Evolutionary conservation across 2,113 vertebrate genomes (phyloP).

Genomic region (Mesocricetus auratus): DNA sequence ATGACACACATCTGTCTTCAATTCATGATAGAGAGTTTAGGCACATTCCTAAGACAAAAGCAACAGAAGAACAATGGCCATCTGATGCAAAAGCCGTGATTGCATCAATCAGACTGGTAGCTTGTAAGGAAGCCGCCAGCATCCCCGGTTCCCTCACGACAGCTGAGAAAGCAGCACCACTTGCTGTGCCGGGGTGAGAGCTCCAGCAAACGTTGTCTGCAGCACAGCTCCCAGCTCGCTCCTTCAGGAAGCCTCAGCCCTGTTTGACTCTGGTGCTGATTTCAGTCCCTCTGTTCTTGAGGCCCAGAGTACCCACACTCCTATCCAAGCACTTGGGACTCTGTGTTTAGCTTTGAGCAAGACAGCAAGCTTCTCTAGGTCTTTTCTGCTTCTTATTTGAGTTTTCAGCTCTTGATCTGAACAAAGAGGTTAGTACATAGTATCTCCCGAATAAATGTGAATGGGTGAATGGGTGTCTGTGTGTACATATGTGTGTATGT

Average conservation of each 20-base stretch:
- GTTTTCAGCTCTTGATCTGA: not conserved
- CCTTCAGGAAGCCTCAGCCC: not conserved
- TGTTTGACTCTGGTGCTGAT: not conserved
- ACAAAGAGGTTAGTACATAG: not conserved
- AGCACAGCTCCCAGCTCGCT: not conserved
- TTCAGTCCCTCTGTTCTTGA: not conserved
- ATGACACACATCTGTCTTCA: conserved; percentile 1
- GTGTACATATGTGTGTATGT: not conserved
- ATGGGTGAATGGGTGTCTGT: not conserved
- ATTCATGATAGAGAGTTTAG: not conserved
- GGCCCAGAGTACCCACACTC: accelerated
- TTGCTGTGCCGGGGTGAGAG: not conserved
- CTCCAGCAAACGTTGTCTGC: not conserved
- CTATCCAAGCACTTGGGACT: not conserved
- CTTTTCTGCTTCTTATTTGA: not conserved
- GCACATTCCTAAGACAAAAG: conserved; percentile 27
- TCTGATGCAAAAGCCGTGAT: not conserved
- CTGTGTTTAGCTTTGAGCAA: not conserved
- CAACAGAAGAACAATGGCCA: not conserved
- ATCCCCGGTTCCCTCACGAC: not conserved
- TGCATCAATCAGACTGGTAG: not conserved
- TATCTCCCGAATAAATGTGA: not conserved
- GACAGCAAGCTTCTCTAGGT: not conserved
- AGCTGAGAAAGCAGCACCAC: not conserved
- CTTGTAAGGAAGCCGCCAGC: not conserved